phyloP scores from a whole-genome alignment of 2,888 invertebrate genomes.

The Acronicta aceris region DNA sequence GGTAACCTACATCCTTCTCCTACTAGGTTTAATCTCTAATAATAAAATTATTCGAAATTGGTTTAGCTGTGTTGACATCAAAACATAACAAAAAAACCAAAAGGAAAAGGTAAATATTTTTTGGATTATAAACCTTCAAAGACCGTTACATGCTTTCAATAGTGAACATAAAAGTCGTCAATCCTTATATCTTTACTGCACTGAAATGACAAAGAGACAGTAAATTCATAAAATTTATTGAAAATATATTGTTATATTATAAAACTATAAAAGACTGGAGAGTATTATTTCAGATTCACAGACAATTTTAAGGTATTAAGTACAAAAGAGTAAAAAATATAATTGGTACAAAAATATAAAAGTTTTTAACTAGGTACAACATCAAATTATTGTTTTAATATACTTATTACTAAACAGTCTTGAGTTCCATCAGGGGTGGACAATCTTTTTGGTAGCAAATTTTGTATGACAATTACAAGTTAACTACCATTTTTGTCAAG shows the following conservation, averaged over 20 bases:
- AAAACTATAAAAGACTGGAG: constrained; percentile 30
- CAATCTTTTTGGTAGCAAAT: too few species aligned
- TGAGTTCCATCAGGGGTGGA: not conserved
- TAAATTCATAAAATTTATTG: constrained; percentile 37
- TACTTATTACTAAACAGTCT: constrained; percentile 44
- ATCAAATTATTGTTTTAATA: not conserved
- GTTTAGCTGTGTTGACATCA: too few species aligned
- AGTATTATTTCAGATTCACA: constrained; percentile 39
- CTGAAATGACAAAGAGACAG: constrained; percentile 15
- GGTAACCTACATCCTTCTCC: too few species aligned
- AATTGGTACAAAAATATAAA: constrained; percentile 14
- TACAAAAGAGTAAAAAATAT: constrained; percentile 24
- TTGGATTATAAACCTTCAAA: too few species aligned
- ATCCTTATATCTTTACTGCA: not conserved
- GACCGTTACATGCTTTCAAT: too few species aligned
- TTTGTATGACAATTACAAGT: too few species aligned
- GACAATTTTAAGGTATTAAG: constrained; percentile 11
- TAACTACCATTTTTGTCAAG: too few species aligned
- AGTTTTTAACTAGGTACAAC: not conserved
- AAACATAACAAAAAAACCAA: too few species aligned
- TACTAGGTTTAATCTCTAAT: too few species aligned
- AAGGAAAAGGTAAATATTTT: too few species aligned
- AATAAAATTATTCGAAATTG: too few species aligned
- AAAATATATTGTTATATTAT: constrained; percentile 3
- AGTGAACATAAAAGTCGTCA: too few species aligned